Conservation (phyloP, 2,888 invertebrate species). For the Lottia gigantea region DNA sequence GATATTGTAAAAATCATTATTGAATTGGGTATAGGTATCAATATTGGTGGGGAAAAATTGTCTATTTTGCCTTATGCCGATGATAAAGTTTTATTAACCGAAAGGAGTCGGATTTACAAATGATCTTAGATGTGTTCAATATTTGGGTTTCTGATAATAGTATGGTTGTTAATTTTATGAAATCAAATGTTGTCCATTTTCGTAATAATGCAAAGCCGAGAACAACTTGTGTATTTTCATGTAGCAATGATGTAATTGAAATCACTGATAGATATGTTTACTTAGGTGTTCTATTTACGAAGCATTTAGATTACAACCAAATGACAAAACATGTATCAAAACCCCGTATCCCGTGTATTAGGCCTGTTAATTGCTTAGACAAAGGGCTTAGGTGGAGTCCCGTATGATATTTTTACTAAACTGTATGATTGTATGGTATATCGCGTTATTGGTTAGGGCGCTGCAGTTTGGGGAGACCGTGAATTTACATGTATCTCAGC, state of each 20-base stretch:
- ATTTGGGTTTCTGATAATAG: constrained; percentile 27
- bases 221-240: constrained; percentile 20
- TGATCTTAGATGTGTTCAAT: constrained; percentile 22
- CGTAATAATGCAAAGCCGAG: constrained; percentile 12
- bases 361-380: constrained; percentile 13
- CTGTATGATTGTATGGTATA: constrained; percentile 19
- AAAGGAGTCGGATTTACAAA: constrained; percentile 29
- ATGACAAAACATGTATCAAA: constrained; percentile 18
- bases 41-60: constrained; percentile 20
- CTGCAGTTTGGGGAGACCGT: constrained; percentile 23
- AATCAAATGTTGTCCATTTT: constrained; percentile 35
- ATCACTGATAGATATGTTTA: constrained; percentile 24
- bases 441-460: constrained; percentile 5
- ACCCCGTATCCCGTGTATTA: constrained; percentile 12
- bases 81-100: constrained; percentile 24
- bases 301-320: constrained; percentile 20
- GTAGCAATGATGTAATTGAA: constrained; percentile 18
- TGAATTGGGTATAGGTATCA: constrained; percentile 21
- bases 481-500: constrained; percentile 15
- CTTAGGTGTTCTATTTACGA: constrained; percentile 16
- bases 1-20: constrained; percentile 23
- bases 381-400: constrained; percentile 20
- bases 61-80: constrained; percentile 31
- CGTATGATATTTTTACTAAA: constrained; percentile 19
- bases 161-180: constrained; percentile 27